These are phyloP conservation scores for Crematogaster levior DNA, from an alignment of 2,888 invertebrate species.

Conservation along the genomic window DNA sequence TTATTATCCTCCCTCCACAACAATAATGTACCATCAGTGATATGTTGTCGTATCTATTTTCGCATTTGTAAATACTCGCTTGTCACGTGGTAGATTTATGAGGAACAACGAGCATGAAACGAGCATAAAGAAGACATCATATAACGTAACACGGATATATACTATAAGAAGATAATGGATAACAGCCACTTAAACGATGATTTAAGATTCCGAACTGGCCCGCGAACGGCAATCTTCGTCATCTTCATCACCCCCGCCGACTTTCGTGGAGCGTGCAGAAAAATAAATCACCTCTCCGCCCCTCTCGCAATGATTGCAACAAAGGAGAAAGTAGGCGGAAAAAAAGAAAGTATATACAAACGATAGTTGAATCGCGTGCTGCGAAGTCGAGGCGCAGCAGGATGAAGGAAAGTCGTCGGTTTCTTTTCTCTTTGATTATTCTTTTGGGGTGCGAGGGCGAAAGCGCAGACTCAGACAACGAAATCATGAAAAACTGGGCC, in stretches of 20 bases:
- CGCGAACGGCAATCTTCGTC: constrained; percentile 52
- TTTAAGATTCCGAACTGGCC: constrained; percentile 62
- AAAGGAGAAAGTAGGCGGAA: constrained; percentile 41
- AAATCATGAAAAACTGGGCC: constrained; percentile 56
- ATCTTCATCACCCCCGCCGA: constrained; percentile 53
- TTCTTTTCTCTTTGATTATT: constrained; percentile 42
- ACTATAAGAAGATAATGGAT: constrained; percentile 65
- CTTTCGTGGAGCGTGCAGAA: constrained; percentile 62
- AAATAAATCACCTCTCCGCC: constrained; percentile 37
- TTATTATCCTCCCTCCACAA: constrained; percentile 15
- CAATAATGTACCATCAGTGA: constrained; percentile 9
- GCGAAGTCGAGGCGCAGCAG: constrained; percentile 70
- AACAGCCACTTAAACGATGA: constrained; percentile 73
- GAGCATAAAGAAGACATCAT: constrained; percentile 52
- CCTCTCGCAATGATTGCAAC: constrained; percentile 38
- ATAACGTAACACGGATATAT: constrained; percentile 52
- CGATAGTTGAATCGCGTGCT: constrained; percentile 76
- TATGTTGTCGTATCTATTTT: constrained; percentile 38
- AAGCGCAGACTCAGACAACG: constrained; percentile 37
- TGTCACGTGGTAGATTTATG: constrained; percentile 50
- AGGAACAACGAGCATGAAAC: constrained; percentile 36
- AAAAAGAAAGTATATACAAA: constrained; percentile 53
- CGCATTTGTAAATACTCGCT: constrained; percentile 43
- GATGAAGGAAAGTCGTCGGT: constrained; percentile 64
- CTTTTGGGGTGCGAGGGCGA: not conserved